Percentiles rank a stretch among this genome's conserved stretches.
phyloP scores from a whole-genome alignment of 2,113 vertebrate species.

The Ancistrus triradiatus region DNA sequence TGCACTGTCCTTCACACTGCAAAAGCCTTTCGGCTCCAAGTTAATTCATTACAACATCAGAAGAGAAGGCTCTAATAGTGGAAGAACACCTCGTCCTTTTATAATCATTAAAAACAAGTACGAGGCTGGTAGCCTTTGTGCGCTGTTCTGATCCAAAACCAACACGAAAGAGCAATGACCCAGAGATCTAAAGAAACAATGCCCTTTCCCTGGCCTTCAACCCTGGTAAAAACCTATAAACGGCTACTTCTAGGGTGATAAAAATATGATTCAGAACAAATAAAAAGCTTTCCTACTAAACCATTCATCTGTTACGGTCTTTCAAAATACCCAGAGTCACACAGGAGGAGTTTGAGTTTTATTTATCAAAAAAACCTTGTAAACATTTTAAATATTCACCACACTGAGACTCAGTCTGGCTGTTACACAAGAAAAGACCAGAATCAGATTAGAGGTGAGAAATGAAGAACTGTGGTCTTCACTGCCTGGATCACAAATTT shows the following conservation, averaged over 20 bases:
- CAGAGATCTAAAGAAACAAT: neutral
- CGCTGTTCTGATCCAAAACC: conserved; percentile 25
- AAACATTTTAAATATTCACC: conserved; percentile 50
- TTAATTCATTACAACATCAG: no score
- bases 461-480: neutral
- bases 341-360: conserved; percentile 19
- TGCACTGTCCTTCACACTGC: no score
- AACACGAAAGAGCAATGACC: conserved; percentile 22
- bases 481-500: neutral
- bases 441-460: neutral
- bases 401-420: conserved; percentile 33
- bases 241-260: conserved; percentile 1
- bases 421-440: neutral
- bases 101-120: no score
- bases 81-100: no score
- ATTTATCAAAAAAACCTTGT: conserved; percentile 44
- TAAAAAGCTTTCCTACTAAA: neutral
- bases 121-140: no score
- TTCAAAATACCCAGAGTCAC: neutral
- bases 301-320: no score
- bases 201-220: neutral
- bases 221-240: neutral
- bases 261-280: neutral
- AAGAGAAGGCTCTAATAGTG: no score
- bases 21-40: no score